These are phyloP conservation scores for Leistus spinibarbis DNA, from an alignment of 2,888 invertebrate genomes.

Conservation along the genomic window DNA sequence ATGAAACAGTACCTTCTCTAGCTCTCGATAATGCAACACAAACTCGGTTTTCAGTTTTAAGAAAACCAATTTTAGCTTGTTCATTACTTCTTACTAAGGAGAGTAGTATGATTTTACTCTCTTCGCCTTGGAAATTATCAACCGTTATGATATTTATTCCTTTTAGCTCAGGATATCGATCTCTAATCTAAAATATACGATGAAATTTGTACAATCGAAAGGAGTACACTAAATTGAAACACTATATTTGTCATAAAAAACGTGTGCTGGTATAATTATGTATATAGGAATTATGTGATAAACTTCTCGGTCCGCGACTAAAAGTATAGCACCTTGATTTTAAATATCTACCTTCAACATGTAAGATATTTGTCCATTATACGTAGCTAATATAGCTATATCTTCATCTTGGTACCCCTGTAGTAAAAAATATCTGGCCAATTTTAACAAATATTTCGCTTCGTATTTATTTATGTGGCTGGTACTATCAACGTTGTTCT, in stretches of 20 bases:
- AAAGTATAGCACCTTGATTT: neutral
- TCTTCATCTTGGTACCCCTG: constrained; percentile 35
- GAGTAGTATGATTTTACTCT: constrained; percentile 59
- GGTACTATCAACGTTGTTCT: constrained; percentile 3
- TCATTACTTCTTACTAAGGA: constrained; percentile 59
- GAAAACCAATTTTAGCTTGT: constrained; percentile 54
- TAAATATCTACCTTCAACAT: constrained; percentile 19
- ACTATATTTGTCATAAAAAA: too few relatives aligned
- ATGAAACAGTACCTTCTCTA: constrained; percentile 51
- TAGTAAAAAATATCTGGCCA: constrained; percentile 31
- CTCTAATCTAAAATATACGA: constrained; percentile 18
- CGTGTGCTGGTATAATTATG: too few relatives aligned
- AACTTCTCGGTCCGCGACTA: too few relatives aligned
- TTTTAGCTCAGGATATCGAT: constrained; percentile 41
- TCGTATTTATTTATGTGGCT: constrained; percentile 36
- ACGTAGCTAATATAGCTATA: constrained; percentile 40
- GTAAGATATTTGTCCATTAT: constrained; percentile 33
- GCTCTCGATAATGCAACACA: constrained; percentile 59
- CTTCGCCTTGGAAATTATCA: constrained; percentile 61
- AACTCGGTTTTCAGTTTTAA: constrained; percentile 55
- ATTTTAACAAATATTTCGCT: constrained; percentile 28
- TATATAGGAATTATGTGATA: too few relatives aligned
- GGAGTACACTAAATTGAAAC: too few relatives aligned
- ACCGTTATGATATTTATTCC: constrained; percentile 56
- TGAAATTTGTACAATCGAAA: neutral